phyloP scores from a whole-genome alignment of 2,888 invertebrate species.

The Lumbricus terrestris region DNA sequence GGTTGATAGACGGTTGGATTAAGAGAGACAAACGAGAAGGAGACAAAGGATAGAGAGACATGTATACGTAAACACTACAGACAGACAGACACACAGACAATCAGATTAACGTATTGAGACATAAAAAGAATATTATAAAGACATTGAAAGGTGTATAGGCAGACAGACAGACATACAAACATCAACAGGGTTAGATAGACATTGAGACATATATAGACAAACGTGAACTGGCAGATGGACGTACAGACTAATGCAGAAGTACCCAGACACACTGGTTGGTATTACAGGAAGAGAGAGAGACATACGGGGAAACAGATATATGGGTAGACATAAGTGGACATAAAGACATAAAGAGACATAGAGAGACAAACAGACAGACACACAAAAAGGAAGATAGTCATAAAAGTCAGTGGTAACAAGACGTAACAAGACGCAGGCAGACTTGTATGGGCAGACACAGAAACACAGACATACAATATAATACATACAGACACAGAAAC shows the following conservation, averaged over 20 bases:
- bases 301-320: neutral
- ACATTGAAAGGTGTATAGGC: neutral
- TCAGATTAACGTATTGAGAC: neutral
- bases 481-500: too few relatives aligned
- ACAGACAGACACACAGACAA: neutral
- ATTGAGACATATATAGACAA: neutral
- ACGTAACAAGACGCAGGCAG: neutral
- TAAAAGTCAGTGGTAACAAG: neutral
- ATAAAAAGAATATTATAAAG: neutral
- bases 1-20: neutral
- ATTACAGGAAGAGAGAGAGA: neutral
- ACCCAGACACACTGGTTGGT: too few relatives aligned
- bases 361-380: too few relatives aligned
- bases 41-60: neutral
- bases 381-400: too few relatives aligned
- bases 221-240: neutral
- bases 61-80: too few relatives aligned
- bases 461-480: too few relatives aligned
- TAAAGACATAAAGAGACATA: too few relatives aligned
- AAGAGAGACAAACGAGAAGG: neutral
- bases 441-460: neutral
- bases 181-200: neutral
- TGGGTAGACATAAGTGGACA: too few relatives aligned
- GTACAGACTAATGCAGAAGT: neutral
- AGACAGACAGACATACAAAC: neutral